Evolutionary conservation across 2,888 invertebrate genomes (phyloP), one percentile per base, ranked within the genome.

Genomic region (Parasteatoda lunata): DNA sequence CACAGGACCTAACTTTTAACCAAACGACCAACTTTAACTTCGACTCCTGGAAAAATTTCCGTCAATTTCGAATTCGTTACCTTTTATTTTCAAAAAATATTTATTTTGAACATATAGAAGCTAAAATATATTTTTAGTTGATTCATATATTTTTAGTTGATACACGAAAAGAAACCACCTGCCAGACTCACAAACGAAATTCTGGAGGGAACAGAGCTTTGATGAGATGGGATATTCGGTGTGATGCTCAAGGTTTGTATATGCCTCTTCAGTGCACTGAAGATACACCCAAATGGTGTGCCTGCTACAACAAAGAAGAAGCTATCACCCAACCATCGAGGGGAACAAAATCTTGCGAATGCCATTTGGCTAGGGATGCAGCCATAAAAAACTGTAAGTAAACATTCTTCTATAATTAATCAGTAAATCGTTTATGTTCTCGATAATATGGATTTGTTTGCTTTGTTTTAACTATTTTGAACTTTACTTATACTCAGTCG

Each of bases 201-300:
- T 30, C 77, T n/a, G 68, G 45, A 3, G 78, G 68, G 7, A 13
- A 45, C 0, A 45, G 68, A 0, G 65, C 81, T 11, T 49, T 54
- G n/a, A 7, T 87, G 78, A 51, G 77, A 5, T 87, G 87, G 87
- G 77, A 87, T 64, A 87, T 87, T 15, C 15, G 73, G 47, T 87
- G 87, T 64, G 87, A 87, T n/a, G 51, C 30, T 8, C 45, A 87
- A 8, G 87, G 87, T 8, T 13, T 64, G 13, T 87, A 87, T 30
- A 11, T 68, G 0, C 82, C 87, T 7, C 47, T 82, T 45, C 87
- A 87, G 69, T 87, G 87, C 78, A 87, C 87, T 13, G n/a, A 66
- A 0, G 51, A 77, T 51, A 64, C 75, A 0, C 76, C 77, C 48
- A 86, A 80, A n/a, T 87, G 87, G 87, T 87, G 87, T 65, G 5